Conservation (phyloP, 2,113 vertebrate species). For the Myocastor coypus region DNA sequence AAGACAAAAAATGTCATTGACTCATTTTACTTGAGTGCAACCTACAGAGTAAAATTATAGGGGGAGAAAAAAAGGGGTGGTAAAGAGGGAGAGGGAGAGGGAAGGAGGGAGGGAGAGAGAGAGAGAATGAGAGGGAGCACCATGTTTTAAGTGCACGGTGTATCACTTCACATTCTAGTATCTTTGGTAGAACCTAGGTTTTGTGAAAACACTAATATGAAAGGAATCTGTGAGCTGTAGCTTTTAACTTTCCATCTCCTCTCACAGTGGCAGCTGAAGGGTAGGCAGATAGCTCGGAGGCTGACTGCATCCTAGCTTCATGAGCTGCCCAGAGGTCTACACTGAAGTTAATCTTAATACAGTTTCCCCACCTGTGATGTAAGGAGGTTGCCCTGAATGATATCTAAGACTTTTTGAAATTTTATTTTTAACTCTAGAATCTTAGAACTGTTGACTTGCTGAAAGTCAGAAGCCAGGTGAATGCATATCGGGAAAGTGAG, state of each 20-base stretch:
- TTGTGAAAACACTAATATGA: background rate
- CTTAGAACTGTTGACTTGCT: background rate
- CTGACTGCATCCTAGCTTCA: background rate
- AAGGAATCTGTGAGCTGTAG: background rate
- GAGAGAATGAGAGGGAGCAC: background rate
- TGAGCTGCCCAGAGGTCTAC: background rate
- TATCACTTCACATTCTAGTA: background rate
- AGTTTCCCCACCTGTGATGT: background rate
- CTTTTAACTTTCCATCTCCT: background rate
- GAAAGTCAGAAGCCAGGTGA: background rate
- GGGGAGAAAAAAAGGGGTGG: background rate
- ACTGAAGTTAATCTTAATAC: background rate
- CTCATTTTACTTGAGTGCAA: slow-evolving; percentile 7
- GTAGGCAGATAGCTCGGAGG: background rate
- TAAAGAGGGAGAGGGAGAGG: background rate
- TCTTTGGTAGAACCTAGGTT: background rate
- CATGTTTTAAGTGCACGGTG: background rate
- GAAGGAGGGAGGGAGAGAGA: background rate
- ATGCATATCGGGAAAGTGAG: background rate
- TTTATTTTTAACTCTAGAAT: background rate
- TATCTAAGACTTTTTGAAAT: background rate
- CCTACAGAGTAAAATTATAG: background rate
- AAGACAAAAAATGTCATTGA: background rate
- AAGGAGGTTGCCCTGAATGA: background rate
- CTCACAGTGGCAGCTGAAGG: background rate